Evolutionary conservation across 2,113 vertebrate genomes (phyloP), one percentile per base, ranked within the genome.

Genomic region (Telmatochromis bifrenatus): DNA sequence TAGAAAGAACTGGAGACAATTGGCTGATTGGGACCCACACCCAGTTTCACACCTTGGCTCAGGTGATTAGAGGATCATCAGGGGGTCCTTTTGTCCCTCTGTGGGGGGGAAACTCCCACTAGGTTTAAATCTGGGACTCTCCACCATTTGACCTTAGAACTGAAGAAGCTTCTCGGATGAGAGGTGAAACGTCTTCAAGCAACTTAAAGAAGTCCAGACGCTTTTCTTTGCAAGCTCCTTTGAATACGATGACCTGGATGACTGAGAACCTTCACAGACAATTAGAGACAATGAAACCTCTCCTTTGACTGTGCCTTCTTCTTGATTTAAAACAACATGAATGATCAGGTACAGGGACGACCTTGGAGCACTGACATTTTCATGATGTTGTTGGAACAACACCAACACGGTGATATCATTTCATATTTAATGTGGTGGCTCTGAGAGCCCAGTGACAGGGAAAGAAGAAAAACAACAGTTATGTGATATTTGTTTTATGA

Each of bases 111-210:
- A 0, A 17, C 45, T 47, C 45, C 45, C 45, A 47, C 45, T 7
- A 2, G 45, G 45, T 15, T 47, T 47, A 47, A 0, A 47, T 47
- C 45, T 17, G 7, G 45, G 45, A 47, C 45, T 47, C 11, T 0
- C 5, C 0, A 0, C 11, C 39, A 12, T 42, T 47, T 47, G 45
- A 47, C 0, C 45, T 47, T 0, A 47, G 45, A 17, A 47, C 14
- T 47, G 14, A 47, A 47, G 45, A 15, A 17, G 14, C 45, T 7
- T 17, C 1, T 47, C 7, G 1, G 14, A 47, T 47, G 45, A 47
- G 45, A 47, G 45, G 45, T 47, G 45, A 47, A 47, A 47, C 7
- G 45, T 47, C 45, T 47, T 2, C 45, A 47, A 47, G 45, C 0
- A 47, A 47, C 45, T 47, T 47, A 47, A 47, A 47, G 45, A 47